Base-by-base conservation (phyloP, 2,113 vertebrate genomes). In the Acrocephalus arundinaceus region DNA sequence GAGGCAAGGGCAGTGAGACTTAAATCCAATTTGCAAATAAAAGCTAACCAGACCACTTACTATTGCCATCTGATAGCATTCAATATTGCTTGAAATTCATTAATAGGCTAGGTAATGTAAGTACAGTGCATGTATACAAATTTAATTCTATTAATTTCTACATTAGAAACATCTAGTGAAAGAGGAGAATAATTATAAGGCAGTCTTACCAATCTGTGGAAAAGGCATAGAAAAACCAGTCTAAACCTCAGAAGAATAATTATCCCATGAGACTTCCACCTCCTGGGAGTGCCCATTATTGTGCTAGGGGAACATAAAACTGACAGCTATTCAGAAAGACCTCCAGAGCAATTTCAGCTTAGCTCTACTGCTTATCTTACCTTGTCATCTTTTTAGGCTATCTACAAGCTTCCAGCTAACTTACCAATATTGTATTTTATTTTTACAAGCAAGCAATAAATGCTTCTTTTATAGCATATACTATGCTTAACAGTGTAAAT, bases 111-210 rank as follows among this genome's bases (percentile, higher is more conserved):
- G 39, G 84, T 79, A 91, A 91, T 3, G 8, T 78, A 94, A 94
- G 77, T 61, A 89, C 83, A 72, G 70, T 85, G 89, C 81, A 61
- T 85, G 94, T 97, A 93, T 72, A 96, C 91, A 96, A 90, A 96
- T 96, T 93, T 92, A 94, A 89, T 94, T 94, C 93, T 85, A 95
- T 96, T 96, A 97, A 93, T 96, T 93, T 97, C 87, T 94, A 55
- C 81, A 91, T 85, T 85, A 93, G 84, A 75, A 95, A 95, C 65
- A 93, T 54, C 41, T 39, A 35, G 54, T 66, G 81, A 87, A 95
- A 89, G 89, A 70, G 75, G 74, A 89, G 77, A 92, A 48, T 91
- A 94, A 98, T 85, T 79, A 87, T 27, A 77, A 92, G 73, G 78
- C 88, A 96, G 71, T 62, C 80, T 84, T 46, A 93, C 61, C 33